Percentiles rank a stretch among this genome's conserved stretches.
Conservation (phyloP, 1,140 invertebrate genomes). For the Stegodyphus mimosarum region DNA sequence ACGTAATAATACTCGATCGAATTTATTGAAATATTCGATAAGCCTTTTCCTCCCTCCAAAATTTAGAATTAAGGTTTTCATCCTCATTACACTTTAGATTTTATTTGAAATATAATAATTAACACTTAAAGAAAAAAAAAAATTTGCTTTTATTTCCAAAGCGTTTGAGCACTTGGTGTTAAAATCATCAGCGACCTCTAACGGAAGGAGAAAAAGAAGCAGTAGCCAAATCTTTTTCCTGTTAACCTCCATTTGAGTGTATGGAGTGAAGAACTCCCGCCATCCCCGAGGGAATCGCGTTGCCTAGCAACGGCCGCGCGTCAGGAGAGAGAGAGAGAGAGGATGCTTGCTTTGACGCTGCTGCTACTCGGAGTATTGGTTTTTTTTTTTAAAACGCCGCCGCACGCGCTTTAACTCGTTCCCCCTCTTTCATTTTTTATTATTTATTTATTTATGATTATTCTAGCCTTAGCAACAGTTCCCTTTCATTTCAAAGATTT, state of each 20-base stretch:
- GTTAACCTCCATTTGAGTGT: neutral
- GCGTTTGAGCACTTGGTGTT: too few species aligned
- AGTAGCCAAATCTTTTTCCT: too few species aligned
- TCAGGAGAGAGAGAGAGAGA: neutral
- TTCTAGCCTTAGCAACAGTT: constrained; percentile 30
- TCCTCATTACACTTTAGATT: too few species aligned
- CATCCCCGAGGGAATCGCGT: neutral
- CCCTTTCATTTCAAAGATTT: constrained; percentile 29
- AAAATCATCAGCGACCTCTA: too few species aligned
- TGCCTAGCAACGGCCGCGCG: neutral
- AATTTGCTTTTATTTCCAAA: too few species aligned
- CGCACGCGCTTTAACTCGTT: neutral
- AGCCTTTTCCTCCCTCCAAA: too few species aligned
- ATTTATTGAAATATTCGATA: too few species aligned
- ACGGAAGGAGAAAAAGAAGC: too few species aligned
- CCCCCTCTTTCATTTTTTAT: neutral
- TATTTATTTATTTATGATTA: constrained; percentile 51
- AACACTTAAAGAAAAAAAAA: too few species aligned
- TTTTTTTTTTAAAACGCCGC: neutral
- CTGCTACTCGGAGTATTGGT: neutral
- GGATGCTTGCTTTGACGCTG: neutral
- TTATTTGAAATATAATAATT: too few species aligned
- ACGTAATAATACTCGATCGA: too few species aligned
- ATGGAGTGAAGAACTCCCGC: neutral
- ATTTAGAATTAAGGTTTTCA: too few species aligned